Evolutionary conservation across 2,888 invertebrate genomes (phyloP).

Genomic region (Strigamia maritima): DNA sequence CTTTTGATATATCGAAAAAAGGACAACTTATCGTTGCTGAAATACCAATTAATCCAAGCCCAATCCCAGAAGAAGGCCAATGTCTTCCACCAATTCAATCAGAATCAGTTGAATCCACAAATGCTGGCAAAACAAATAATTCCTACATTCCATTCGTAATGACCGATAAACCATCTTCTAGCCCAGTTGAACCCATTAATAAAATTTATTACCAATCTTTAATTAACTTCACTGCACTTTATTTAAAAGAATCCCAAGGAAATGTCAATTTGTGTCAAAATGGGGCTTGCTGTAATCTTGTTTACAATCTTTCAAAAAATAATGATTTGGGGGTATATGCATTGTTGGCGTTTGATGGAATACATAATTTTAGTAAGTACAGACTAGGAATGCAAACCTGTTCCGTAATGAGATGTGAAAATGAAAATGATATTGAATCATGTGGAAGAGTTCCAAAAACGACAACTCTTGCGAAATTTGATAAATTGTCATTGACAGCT

Average conservation of each 20-base stretch:
- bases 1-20: constrained; percentile 46
- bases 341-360: background rate
- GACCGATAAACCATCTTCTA: background rate
- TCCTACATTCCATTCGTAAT: background rate
- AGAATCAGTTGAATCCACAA: background rate
- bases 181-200: background rate
- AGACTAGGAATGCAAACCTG: background rate
- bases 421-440: background rate
- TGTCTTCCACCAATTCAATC: background rate
- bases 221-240: background rate
- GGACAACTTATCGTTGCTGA: constrained; percentile 46
- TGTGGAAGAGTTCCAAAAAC: background rate
- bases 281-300: constrained; percentile 45
- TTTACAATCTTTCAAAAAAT: constrained; percentile 40
- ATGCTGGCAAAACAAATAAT: background rate
- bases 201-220: constrained; percentile 23
- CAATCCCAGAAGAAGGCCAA: background rate
- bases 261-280: constrained; percentile 43
- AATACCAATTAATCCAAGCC: constrained; percentile 41
- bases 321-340: background rate
- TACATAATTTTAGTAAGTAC: background rate
- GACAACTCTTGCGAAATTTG: background rate
- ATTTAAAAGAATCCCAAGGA: constrained; percentile 38
- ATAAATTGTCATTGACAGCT: background rate
- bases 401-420: background rate